phyloP scores from a whole-genome alignment of 2,888 invertebrate species.

The Digitonthophagus gazella region DNA sequence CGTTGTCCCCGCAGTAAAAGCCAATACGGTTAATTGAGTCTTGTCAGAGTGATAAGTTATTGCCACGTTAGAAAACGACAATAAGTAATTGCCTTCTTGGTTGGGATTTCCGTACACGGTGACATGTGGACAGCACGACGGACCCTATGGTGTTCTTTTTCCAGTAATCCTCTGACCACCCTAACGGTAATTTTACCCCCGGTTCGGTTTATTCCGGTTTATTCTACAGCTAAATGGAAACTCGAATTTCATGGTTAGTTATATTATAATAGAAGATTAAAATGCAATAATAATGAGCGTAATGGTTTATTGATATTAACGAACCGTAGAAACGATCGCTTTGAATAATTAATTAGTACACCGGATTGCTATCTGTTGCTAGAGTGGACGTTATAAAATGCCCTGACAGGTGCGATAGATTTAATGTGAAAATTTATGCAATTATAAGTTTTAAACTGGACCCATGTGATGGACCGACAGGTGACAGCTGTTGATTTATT shows the following conservation, averaged over 20 bases:
- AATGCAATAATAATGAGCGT: not conserved
- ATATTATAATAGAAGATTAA: not conserved
- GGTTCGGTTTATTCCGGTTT: not conserved
- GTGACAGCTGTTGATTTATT: constrained; percentile 17
- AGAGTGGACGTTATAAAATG: not conserved
- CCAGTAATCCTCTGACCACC: constrained; percentile 9
- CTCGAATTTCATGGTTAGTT: not conserved
- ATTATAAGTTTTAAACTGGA: constrained; percentile 14
- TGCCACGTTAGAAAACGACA: constrained; percentile 32
- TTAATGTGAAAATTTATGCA: constrained; percentile 14
- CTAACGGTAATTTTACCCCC: not conserved
- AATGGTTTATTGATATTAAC: constrained; percentile 4
- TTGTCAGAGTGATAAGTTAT: constrained; percentile 34
- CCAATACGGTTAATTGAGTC: constrained; percentile 22
- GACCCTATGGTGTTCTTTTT: constrained; percentile 1
- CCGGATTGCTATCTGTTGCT: not conserved
- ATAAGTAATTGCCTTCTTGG: constrained; percentile 34
- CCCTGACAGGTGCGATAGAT: constrained; percentile 10
- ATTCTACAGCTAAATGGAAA: not conserved
- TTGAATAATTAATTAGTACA: constrained; percentile 8
- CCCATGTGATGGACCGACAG: not conserved
- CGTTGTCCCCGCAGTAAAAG: constrained; percentile 5
- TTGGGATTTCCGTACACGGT: constrained; percentile 25
- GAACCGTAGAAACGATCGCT: not conserved
- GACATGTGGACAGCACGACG: constrained; percentile 29